These are phyloP conservation scores for Crenuchus spilurus DNA, from an alignment of 2,797 vertebrate species.

Conservation along the genomic window DNA sequence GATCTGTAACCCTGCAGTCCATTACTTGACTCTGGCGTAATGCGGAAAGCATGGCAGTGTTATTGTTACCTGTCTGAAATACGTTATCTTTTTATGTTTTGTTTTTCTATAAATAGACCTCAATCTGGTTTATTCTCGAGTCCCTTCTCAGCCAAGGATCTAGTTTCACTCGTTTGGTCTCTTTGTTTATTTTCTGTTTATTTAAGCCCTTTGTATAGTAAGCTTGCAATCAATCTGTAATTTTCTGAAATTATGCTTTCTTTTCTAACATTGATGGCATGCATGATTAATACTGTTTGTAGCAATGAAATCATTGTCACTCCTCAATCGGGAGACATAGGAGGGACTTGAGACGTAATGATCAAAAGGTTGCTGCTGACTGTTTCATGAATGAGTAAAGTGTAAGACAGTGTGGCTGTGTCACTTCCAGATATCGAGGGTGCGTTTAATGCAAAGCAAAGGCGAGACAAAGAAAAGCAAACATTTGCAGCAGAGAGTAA, in stretches of 20 bases:
- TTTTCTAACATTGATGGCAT: constrained; percentile 54
- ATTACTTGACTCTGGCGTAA: constrained; percentile 46
- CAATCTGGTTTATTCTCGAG: constrained; percentile 39
- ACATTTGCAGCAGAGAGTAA: constrained; percentile 77
- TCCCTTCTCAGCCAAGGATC: constrained; percentile 47
- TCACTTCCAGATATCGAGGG: constrained; percentile 63
- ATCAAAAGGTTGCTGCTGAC: constrained; percentile 20
- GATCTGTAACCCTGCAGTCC: constrained; percentile 49
- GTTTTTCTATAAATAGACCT: constrained; percentile 61
- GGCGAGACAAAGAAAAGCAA: constrained; percentile 82
- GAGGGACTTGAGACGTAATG: neutral
- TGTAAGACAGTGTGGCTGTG: constrained; percentile 61
- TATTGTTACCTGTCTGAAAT: constrained; percentile 60
- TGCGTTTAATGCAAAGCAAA: constrained; percentile 77
- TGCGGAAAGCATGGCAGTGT: constrained; percentile 53
- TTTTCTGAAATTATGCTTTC: constrained; percentile 54
- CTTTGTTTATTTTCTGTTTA: constrained; percentile 67
- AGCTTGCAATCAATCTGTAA: constrained; percentile 68
- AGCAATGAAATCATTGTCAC: constrained; percentile 61
- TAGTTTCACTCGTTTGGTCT: constrained; percentile 61
- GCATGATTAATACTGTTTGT: constrained; percentile 69
- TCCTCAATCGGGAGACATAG: constrained; percentile 43
- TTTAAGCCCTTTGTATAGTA: constrained; percentile 53
- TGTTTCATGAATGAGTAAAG: constrained; percentile 38
- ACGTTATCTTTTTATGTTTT: constrained; percentile 53